phyloP scores from a whole-genome alignment of 2,113 vertebrate genomes.

The Promerops cafer region DNA sequence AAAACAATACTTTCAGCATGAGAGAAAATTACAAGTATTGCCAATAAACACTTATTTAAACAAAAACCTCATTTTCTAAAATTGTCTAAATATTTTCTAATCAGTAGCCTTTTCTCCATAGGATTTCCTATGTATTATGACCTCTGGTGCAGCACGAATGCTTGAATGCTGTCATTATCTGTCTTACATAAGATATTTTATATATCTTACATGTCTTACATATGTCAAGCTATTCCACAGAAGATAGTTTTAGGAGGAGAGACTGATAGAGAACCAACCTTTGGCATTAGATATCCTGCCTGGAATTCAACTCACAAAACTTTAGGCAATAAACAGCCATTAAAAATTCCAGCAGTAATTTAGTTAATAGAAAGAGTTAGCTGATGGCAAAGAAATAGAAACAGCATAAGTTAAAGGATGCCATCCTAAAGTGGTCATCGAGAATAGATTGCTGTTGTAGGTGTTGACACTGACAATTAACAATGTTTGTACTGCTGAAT shows the following conservation, averaged over 20 bases:
- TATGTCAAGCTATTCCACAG: background rate
- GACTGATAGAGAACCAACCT: background rate
- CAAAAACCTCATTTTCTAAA: background rate
- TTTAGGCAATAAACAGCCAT: background rate
- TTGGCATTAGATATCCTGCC: background rate
- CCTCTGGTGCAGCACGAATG: background rate
- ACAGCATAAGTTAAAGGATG: background rate
- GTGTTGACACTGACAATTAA: background rate
- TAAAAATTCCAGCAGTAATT: background rate
- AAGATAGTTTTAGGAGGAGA: background rate
- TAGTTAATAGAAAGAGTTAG: background rate
- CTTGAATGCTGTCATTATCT: background rate
- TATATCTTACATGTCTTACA: background rate
- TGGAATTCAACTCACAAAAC: background rate
- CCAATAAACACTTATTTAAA: background rate
- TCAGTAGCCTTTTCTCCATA: background rate
- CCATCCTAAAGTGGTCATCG: background rate
- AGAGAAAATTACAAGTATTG: background rate
- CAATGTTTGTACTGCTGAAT: background rate
- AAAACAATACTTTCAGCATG: background rate
- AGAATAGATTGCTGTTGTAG: background rate
- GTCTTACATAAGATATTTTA: background rate
- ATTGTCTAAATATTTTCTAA: background rate
- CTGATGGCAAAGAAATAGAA: background rate
- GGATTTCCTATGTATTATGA: background rate